Conservation (phyloP, 1,140 invertebrate genomes). For the Diachasmimorpha longicaudata region DNA sequence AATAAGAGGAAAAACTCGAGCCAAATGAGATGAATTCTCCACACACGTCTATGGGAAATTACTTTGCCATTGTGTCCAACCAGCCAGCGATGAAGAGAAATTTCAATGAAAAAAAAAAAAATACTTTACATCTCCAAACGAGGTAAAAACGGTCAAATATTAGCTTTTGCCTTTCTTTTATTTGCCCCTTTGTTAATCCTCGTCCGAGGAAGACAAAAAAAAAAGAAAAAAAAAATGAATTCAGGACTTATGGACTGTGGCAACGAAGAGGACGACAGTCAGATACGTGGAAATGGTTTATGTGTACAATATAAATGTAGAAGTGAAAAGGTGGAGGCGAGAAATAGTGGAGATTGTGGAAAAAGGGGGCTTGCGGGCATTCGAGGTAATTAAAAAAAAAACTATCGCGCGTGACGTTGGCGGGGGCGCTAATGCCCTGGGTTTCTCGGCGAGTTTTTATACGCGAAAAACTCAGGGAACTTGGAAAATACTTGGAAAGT, state of each 20-base stretch:
- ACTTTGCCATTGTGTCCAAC: not conserved
- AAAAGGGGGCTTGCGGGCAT: slow-evolving; percentile 16
- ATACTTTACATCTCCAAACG: not conserved
- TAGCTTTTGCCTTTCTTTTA: not conserved
- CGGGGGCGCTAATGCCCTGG: slow-evolving; percentile 12
- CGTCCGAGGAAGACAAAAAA: not conserved
- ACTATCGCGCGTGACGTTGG: slow-evolving; percentile 27
- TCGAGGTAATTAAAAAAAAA: slow-evolving; percentile 37
- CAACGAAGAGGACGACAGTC: not conserved
- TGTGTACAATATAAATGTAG: not conserved
- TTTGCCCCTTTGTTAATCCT: not conserved
- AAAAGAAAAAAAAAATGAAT: not conserved
- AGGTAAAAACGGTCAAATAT: not conserved
- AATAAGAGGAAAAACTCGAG: not conserved
- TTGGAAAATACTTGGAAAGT: not conserved
- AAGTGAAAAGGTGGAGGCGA: not conserved
- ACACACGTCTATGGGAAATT: not conserved
- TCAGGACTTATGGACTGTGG: not conserved
- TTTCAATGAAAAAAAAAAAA: not conserved
- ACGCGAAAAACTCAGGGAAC: not conserved
- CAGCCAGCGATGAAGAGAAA: not conserved
- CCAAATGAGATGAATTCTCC: not conserved
- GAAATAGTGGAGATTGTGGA: not conserved
- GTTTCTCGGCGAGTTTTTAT: not conserved
- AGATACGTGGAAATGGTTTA: not conserved